A percentile compares a stretch with the other conserved stretches of the same genome.
Evolutionary conservation across 1,140 invertebrate genomes (phyloP).

Genomic region (Magallana angulata): DNA sequence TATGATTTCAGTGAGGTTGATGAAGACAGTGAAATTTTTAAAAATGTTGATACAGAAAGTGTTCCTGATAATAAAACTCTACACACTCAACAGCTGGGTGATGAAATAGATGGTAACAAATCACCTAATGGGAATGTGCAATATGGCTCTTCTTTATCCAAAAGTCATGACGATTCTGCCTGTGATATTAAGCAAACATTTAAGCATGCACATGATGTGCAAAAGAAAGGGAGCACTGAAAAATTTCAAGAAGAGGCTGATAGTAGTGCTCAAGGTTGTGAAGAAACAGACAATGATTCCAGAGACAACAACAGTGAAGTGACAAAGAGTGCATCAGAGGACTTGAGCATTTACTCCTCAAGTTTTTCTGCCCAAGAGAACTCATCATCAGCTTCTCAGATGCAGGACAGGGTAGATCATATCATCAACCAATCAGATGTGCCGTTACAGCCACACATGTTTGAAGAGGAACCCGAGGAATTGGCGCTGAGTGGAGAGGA

Average conservation of each 20-base stretch:
- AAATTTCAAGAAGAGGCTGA: neutral
- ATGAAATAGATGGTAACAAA: neutral
- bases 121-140: neutral
- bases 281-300: neutral
- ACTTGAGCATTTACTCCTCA: constrained; percentile 7
- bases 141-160: neutral
- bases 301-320: neutral
- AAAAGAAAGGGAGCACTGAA: neutral
- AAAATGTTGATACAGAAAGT: neutral
- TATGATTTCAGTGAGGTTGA: constrained; percentile 27
- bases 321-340: neutral
- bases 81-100: neutral
- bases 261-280: neutral
- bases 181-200: constrained; percentile 1
- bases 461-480: constrained; percentile 55
- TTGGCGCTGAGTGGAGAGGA: neutral
- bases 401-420: constrained; percentile 58
- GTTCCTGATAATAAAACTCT: neutral
- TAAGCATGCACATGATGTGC: neutral
- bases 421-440: constrained; percentile 53
- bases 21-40: neutral
- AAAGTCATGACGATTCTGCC: neutral
- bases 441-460: constrained; percentile 41
- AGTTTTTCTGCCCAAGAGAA: constrained; percentile 5
- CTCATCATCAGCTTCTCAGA: constrained; percentile 35